Percentiles rank a stretch among this genome's conserved stretches.
Evolutionary conservation across 1,140 invertebrate species (phyloP).

Genomic region (Drosophila chauvacae): DNA sequence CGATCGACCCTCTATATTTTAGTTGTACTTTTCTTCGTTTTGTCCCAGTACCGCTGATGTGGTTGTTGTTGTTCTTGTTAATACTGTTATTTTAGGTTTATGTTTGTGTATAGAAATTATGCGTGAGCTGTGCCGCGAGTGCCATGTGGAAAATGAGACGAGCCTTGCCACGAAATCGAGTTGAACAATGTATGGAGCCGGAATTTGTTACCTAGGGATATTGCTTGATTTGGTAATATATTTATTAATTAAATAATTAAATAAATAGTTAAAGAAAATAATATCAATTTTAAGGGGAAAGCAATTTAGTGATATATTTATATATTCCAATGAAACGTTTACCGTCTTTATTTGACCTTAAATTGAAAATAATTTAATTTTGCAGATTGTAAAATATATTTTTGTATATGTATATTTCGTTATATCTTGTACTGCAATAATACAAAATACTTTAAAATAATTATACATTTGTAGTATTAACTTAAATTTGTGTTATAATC

Average conservation of each 20-base stretch:
- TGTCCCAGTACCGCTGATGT: constrained; percentile 13
- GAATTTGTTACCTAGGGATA: neutral
- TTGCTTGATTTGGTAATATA: neutral
- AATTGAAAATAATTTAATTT: neutral
- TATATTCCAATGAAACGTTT: neutral
- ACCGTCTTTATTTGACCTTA: neutral
- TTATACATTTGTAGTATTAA: neutral
- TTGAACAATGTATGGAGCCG: neutral
- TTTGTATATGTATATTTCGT: neutral
- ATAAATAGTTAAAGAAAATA: neutral
- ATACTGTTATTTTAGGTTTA: constrained; percentile 60
- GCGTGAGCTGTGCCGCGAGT: constrained; percentile 44
- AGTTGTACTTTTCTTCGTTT: constrained; percentile 43
- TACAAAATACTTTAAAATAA: neutral
- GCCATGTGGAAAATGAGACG: constrained; percentile 43
- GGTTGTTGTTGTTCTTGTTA: constrained; percentile 50
- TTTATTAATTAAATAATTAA: neutral
- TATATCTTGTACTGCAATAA: neutral
- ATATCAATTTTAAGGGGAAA: neutral
- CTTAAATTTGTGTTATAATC: neutral
- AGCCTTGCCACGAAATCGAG: constrained; percentile 3
- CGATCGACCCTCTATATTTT: constrained; percentile 22
- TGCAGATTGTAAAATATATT: neutral
- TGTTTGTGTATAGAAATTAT: constrained; percentile 67
- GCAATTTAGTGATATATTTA: neutral